These are phyloP conservation scores for Gobionotothen gibberifrons DNA, from an alignment of 2,797 vertebrate species.

Conservation along the genomic window DNA sequence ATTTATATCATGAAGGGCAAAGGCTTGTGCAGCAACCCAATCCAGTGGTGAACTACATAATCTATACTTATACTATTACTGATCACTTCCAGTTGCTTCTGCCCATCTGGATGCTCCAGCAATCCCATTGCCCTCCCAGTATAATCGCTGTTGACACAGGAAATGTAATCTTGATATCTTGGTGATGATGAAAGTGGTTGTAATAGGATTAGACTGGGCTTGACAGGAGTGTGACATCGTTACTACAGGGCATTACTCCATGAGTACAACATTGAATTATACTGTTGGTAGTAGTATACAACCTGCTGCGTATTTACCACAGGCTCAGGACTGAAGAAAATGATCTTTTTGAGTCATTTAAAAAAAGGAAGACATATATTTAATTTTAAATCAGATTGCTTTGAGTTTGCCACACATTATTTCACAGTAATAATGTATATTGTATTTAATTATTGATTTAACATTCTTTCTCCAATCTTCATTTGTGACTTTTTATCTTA, in stretches of 20 bases:
- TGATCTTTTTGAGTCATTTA: not conserved
- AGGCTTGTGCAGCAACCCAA: conserved; percentile 28
- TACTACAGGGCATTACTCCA: conserved; percentile 58
- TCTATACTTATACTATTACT: conserved; percentile 68
- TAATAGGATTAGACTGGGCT: conserved; percentile 79
- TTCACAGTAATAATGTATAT: not conserved
- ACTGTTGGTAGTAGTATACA: conserved; percentile 14
- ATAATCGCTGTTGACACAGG: conserved; percentile 72
- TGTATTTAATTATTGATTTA: not conserved
- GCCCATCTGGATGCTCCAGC: conserved; percentile 64
- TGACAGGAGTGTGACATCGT: conserved; percentile 66
- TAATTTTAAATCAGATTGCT: not conserved
- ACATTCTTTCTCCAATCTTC: not conserved
- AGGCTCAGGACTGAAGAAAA: not conserved
- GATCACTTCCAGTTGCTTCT: conserved; percentile 73
- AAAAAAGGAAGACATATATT: not conserved
- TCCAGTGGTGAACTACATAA: conserved; percentile 45
- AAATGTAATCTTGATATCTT: conserved; percentile 78
- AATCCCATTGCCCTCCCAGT: conserved; percentile 62
- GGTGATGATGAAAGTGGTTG: conserved; percentile 82
- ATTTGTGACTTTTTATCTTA: not conserved
- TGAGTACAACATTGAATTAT: conserved; percentile 40
- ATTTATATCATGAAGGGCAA: conserved; percentile 25
- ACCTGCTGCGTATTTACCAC: not conserved
- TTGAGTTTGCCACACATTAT: not conserved